Evolutionary conservation across 2,888 invertebrate species (phyloP).

Genomic region (Brachylomia viminalis): DNA sequence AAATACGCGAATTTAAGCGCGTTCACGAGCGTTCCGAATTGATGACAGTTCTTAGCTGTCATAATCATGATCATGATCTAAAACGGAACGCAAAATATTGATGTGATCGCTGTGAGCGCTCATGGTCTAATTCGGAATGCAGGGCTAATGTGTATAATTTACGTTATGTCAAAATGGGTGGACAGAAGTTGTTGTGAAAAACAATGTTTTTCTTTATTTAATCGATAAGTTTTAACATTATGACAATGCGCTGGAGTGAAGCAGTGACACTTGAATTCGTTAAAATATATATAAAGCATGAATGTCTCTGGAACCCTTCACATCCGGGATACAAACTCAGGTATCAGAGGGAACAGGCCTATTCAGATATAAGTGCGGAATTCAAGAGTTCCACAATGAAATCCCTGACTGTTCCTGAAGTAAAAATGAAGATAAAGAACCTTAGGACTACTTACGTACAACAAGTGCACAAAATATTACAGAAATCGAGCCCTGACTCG

Average conservation of each 20-base stretch:
- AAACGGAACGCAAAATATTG: too few relatives aligned
- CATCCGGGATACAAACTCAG: conserved; percentile 83
- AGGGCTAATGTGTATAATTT: conserved; percentile 13
- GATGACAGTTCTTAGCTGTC: too few relatives aligned
- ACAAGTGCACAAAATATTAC: conserved; percentile 86
- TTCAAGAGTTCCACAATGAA: conserved; percentile 80
- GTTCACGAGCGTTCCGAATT: too few relatives aligned
- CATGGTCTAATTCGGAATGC: too few relatives aligned
- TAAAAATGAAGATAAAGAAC: conserved; percentile 88
- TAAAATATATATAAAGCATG: conserved; percentile 86
- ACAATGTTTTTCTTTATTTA: conserved; percentile 8
- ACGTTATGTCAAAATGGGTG: conserved; percentile 21
- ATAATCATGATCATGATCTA: too few relatives aligned
- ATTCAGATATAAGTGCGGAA: conserved; percentile 77
- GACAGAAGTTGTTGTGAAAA: conserved; percentile 23
- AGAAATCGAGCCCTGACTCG: conserved; percentile 81
- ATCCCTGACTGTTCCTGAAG: conserved; percentile 79
- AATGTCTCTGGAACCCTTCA: conserved; percentile 87
- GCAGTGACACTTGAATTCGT: conserved; percentile 86
- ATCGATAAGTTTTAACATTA: conserved; percentile 7
- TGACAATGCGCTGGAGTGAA: conserved; percentile 87
- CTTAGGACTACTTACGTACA: conserved; percentile 87
- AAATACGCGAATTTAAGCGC: too few relatives aligned
- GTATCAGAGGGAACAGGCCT: conserved; percentile 82
- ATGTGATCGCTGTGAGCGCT: too few relatives aligned